A percentile compares a stretch with the other conserved stretches of the same genome.
phyloP scores from a whole-genome alignment of 2,113 vertebrate genomes.

The Tragelaphus scriptus region DNA sequence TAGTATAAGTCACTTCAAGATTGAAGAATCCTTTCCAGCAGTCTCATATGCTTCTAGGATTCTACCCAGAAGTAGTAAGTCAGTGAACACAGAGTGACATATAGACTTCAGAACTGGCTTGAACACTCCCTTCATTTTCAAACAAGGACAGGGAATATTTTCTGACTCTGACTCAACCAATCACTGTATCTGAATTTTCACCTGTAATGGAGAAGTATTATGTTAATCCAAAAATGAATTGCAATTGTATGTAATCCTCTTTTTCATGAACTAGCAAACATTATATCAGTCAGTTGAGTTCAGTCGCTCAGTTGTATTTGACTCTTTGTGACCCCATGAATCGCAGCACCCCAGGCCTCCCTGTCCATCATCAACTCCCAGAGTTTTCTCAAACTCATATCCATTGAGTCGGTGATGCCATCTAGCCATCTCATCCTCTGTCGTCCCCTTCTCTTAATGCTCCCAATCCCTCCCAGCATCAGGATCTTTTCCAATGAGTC shows the following conservation, averaged over 20 bases:
- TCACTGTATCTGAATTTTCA: background rate
- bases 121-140: background rate
- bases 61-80: background rate
- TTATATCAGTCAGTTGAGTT: background rate
- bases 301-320: background rate
- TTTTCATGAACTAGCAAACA: background rate
- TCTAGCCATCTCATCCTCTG: background rate
- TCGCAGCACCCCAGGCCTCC: background rate
- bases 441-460: background rate
- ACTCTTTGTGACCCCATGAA: background rate
- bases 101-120: background rate
- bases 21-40: background rate
- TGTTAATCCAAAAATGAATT: slow-evolving; percentile 19
- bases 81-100: background rate
- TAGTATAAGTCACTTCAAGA: background rate
- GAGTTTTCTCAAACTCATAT: background rate
- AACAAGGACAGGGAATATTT: background rate
- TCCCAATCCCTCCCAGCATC: background rate
- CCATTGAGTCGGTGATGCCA: background rate
- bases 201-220: background rate
- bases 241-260: background rate
- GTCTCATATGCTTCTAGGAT: background rate
- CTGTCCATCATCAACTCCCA: background rate
- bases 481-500: background rate
- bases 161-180: background rate